Evolutionary conservation across 2,797 vertebrate genomes (phyloP), one percentile per base, ranked within the genome.

Genomic region (Malacoctenus gilli): DNA sequence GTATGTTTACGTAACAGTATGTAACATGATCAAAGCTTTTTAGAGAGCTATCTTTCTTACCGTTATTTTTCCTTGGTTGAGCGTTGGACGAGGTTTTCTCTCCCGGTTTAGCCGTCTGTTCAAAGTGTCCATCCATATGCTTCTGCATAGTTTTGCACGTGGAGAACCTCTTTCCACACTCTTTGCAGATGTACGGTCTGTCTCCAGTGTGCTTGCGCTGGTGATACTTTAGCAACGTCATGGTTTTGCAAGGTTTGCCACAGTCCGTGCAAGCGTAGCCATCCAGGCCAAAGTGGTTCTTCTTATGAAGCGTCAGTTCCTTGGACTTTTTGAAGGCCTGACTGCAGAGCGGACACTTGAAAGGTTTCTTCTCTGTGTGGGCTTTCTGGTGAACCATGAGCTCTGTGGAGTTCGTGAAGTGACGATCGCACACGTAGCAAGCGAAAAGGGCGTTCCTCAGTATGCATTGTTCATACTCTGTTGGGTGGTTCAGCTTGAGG

Each of bases 321-420:
- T 89, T 86, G 2, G 91, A 92, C 51, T 85, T 87, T 20, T 82
- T 80, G 59, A 92, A 93, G 44, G 91, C 83, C 32, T 82, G 75
- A 4, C 42, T 22, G 14, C 92, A 93, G 38, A 92, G 82, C 0
- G 88, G 89, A 76, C 93, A 94, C 59, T 91, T 91, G 63, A 92
- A 94, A 3, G 91, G 91, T 58, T 84, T 90, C 68, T 81, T 91
- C 52, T 91, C 91, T 0, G 56, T 72, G 15, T 94, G 94, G 47
- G 91, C 65, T 11, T 90, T 91, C 80, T 94, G 94, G 70, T 94
- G 94, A 31, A 73, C 63, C 84, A 92, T 89, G 41, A 94, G 92
- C 54, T 91, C 91, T 1, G 82, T 83, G 48, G 94, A 95, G 80
- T 91, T 93, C n/a, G 89, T 87, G 60, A 94, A 95, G 52, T 92